These are phyloP conservation scores for Petrolisthes manimaculis DNA, from an alignment of 2,888 invertebrate genomes.

Conservation along the genomic window DNA sequence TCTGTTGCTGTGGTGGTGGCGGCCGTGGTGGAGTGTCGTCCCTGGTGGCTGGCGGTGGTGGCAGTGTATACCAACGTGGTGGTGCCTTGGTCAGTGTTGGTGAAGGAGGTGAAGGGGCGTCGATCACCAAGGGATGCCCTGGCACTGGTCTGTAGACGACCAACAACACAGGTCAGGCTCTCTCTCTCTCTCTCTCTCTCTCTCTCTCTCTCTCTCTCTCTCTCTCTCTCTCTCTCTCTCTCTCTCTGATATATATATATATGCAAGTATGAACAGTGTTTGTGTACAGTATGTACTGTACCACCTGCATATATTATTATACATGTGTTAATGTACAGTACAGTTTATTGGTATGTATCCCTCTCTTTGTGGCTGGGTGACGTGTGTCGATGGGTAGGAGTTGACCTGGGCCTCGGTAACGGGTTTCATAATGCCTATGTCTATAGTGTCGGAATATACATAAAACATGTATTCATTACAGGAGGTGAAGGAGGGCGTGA, in stretches of 20 bases:
- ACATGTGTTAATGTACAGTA: too few species aligned
- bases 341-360: too few species aligned
- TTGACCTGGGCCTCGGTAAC: too few species aligned
- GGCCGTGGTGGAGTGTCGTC: background rate
- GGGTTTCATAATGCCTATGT: too few species aligned
- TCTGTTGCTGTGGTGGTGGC: constrained; percentile 8
- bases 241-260: background rate
- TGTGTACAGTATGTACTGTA: too few species aligned
- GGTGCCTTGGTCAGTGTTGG: constrained; percentile 18
- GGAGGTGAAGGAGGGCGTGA: constrained; percentile 32
- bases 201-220: constrained; percentile 6
- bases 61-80: constrained; percentile 45
- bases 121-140: background rate
- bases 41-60: constrained; percentile 31
- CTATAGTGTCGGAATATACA: too few species aligned
- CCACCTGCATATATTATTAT: too few species aligned
- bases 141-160: background rate
- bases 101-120: constrained; percentile 11
- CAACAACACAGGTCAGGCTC: background rate
- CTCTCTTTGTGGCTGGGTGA: too few species aligned
- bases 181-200: constrained; percentile 15
- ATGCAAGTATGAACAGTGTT: too few species aligned
- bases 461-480: background rate
- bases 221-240: constrained; percentile 17
- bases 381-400: too few species aligned